Conservation (phyloP, 2,113 vertebrate species). For the Symphodus melops region DNA sequence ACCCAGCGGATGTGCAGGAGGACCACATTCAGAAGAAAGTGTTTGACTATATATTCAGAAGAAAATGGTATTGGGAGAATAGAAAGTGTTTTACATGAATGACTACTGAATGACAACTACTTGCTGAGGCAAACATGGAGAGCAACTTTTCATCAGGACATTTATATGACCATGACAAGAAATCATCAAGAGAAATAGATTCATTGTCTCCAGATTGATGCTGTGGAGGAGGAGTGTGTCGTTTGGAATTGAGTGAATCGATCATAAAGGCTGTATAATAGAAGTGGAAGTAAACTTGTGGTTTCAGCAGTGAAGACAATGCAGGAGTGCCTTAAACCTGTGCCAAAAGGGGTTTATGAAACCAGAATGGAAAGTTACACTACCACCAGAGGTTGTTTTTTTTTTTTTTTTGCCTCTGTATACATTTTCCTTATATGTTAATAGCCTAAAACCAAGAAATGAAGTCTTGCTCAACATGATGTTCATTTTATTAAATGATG, state of each 20-base stretch:
- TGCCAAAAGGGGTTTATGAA: neutral
- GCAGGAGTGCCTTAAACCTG: too few species aligned
- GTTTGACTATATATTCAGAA: conserved; percentile 11
- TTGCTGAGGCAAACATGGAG: neutral
- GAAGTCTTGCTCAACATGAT: too few species aligned
- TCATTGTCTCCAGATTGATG: conserved; percentile 12
- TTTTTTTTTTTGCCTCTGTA: neutral
- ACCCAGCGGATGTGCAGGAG: conserved; percentile 37
- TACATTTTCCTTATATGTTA: neutral
- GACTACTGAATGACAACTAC: conserved; percentile 26
- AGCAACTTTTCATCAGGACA: conserved; percentile 43
- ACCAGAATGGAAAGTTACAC: neutral
- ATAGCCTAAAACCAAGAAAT: too few species aligned
- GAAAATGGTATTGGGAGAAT: too few species aligned
- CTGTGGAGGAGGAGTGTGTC: conserved; percentile 5
- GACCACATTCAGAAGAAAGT: conserved; percentile 45
- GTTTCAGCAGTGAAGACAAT: neutral
- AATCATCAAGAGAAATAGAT: conserved; percentile 24
- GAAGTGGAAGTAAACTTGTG: neutral
- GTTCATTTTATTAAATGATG: too few species aligned
- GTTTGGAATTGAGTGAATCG: conserved; percentile 18
- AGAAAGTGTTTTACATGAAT: conserved; percentile 13
- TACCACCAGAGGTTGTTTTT: neutral
- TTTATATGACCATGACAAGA: conserved; percentile 31
- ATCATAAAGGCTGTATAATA: neutral